Evolutionary conservation across 1,140 invertebrate genomes (phyloP).

Genomic region (Trichonephila inaurata): DNA sequence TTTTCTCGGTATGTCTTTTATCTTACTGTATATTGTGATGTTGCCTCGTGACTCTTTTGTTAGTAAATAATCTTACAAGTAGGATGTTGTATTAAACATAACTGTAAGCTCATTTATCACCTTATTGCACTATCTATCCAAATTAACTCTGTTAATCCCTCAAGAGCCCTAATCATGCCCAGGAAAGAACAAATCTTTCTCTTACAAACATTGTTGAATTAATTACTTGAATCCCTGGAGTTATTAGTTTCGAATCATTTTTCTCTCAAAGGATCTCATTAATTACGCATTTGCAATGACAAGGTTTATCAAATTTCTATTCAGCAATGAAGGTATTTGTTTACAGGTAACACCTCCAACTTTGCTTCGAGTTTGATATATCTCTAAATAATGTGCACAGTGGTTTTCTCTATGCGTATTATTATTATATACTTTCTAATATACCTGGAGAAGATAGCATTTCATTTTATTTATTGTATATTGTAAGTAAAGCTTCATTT

Average conservation of each 20-base stretch:
- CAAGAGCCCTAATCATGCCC: neutral
- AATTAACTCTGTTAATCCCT: neutral
- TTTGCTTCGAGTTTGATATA: neutral
- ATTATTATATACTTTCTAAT: too few species aligned
- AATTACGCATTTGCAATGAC: slow-evolving; percentile 19
- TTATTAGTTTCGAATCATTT: slow-evolving; percentile 20
- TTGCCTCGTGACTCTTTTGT: too few species aligned
- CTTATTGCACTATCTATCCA: neutral
- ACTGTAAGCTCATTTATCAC: neutral
- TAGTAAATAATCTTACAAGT: too few species aligned
- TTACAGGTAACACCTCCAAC: neutral
- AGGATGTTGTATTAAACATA: neutral
- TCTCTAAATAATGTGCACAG: too few species aligned
- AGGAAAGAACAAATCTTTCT: slow-evolving; percentile 4
- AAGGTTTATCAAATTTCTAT: neutral
- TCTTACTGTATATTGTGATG: too few species aligned
- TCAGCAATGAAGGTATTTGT: neutral
- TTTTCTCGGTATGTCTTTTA: too few species aligned
- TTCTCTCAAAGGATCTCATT: neutral
- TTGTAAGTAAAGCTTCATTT: too few species aligned
- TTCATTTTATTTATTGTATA: too few species aligned
- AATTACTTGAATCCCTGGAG: slow-evolving; percentile 5
- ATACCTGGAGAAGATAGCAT: too few species aligned
- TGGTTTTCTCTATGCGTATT: too few species aligned
- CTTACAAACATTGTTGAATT: slow-evolving; percentile 8